These are phyloP conservation scores for Prunella fulvescens DNA, from an alignment of 2,113 vertebrate species.

Conservation along the genomic window DNA sequence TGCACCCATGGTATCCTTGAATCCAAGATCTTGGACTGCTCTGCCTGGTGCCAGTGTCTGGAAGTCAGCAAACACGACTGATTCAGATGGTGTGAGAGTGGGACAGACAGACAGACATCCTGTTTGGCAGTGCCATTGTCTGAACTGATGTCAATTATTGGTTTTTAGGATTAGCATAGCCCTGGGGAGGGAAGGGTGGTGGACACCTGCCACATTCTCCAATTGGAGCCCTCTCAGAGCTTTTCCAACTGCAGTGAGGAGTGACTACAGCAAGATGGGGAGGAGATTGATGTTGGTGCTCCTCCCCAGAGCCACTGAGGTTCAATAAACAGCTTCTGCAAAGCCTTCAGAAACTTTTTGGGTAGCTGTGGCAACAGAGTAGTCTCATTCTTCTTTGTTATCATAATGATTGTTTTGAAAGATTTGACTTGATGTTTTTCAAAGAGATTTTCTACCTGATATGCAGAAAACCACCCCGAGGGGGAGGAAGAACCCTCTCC, in stretches of 20 bases:
- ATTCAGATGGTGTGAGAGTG: background rate
- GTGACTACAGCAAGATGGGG: background rate
- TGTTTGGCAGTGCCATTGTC: background rate
- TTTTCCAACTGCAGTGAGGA: background rate
- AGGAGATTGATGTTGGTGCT: background rate
- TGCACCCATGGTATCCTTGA: background rate
- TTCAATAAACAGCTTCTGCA: background rate
- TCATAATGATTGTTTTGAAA: slow-evolving; percentile 39
- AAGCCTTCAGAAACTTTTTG: background rate
- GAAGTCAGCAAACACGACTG: background rate
- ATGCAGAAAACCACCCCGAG: slow-evolving; percentile 25
- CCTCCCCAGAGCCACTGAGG: background rate
- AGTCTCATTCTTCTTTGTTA: slow-evolving; percentile 17
- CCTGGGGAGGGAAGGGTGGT: background rate
- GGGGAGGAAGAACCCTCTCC: slow-evolving; percentile 36
- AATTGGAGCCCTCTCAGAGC: background rate
- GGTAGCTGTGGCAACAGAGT: background rate
- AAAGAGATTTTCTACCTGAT: slow-evolving; percentile 55
- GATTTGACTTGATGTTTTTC: slow-evolving; percentile 35
- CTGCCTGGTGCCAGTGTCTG: background rate
- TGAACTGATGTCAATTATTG: background rate
- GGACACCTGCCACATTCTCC: background rate
- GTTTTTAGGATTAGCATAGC: background rate
- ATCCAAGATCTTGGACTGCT: background rate
- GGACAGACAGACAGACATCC: background rate